Conservation (phyloP, 1,140 invertebrate genomes). For the Lasioglossum albipes region DNA sequence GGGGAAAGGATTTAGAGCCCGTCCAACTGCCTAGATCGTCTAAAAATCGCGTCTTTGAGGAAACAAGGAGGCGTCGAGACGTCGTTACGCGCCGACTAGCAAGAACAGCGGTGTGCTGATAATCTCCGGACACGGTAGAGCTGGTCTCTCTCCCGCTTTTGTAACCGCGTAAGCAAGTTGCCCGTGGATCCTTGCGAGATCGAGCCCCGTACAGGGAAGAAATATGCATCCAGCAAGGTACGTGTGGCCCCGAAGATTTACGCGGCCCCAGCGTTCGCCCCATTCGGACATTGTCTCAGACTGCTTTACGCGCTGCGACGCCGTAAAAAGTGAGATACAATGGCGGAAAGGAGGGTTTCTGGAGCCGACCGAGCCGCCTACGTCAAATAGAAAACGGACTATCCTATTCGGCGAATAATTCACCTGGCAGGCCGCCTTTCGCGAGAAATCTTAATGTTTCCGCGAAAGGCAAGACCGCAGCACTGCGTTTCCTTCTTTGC, state of each 20-base stretch:
- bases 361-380: neutral
- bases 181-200: constrained; percentile 13
- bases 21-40: constrained; percentile 38
- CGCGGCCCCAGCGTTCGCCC: neutral
- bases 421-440: neutral
- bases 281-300: constrained; percentile 25
- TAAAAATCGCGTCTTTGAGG: constrained; percentile 58
- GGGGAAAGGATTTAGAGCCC: neutral
- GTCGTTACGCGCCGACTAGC: constrained; percentile 49
- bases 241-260: constrained; percentile 25
- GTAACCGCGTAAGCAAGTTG: constrained; percentile 14
- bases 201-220: constrained; percentile 19
- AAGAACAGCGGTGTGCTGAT: constrained; percentile 48
- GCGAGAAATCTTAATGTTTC: no score
- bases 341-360: neutral
- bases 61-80: constrained; percentile 48
- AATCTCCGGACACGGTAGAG: constrained; percentile 54
- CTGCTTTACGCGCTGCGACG: constrained; percentile 9
- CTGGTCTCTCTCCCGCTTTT: constrained; percentile 16
- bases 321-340: constrained; percentile 28
- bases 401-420: neutral
- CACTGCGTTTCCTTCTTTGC: no score
- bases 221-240: constrained; percentile 24
- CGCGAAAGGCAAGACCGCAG: no score
- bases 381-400: neutral